Conservation (phyloP, 2,113 vertebrate species). For the Limanda limanda region DNA sequence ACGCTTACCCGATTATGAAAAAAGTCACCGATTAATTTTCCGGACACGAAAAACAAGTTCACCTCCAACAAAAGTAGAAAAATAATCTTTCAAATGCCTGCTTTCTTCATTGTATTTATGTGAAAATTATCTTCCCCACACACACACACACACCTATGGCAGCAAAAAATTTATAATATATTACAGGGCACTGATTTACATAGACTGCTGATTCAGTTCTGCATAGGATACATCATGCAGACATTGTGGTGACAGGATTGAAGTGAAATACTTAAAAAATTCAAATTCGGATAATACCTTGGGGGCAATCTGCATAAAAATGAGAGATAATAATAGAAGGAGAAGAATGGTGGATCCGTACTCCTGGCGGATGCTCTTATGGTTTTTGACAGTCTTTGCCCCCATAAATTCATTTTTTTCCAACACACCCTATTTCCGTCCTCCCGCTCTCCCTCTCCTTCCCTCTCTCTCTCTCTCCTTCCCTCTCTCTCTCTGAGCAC, state of each 20-base stretch:
- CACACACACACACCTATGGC: not conserved
- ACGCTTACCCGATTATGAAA: not conserved
- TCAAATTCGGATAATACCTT: conserved; percentile 65
- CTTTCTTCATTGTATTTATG: conserved; percentile 2
- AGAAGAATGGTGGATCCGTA: conserved; percentile 43
- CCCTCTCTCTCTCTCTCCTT: conserved; percentile 2
- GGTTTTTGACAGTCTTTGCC: conserved; percentile 52
- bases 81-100: not conserved
- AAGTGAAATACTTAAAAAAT: conserved; percentile 57
- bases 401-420: conserved; percentile 36
- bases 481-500: conserved; percentile 4
- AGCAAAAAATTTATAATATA: conserved; percentile 15
- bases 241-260: conserved; percentile 43
- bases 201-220: conserved; percentile 34
- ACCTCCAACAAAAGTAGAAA: not conserved
- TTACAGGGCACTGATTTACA: conserved; percentile 52
- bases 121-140: not conserved
- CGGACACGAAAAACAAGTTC: not conserved
- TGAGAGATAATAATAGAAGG: conserved; percentile 67
- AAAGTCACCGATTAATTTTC: not conserved
- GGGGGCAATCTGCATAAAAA: conserved; percentile 69
- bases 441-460: not conserved
- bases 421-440: conserved; percentile 45
- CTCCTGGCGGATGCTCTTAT: conserved; percentile 19
- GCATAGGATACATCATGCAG: conserved; percentile 46